These are phyloP conservation scores for Hoplodrina ambigua DNA, from an alignment of 2,888 invertebrate species.

Conservation along the genomic window DNA sequence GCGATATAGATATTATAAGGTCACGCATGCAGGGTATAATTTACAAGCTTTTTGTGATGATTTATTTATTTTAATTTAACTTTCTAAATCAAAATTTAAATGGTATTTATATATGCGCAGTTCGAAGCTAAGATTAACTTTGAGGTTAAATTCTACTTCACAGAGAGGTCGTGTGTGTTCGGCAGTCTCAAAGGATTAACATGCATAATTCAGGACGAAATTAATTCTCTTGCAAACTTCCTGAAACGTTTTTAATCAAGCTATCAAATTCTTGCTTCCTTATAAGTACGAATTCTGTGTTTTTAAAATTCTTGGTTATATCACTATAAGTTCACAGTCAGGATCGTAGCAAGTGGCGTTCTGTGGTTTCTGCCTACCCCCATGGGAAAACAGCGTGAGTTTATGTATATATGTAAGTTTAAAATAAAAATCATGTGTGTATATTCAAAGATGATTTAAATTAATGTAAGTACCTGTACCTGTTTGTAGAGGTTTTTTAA, in stretches of 20 bases:
- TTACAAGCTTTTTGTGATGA: too few relatives aligned
- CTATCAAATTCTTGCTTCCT: not conserved
- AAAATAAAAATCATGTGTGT: too few relatives aligned
- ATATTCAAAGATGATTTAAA: too few relatives aligned
- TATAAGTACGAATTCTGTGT: not conserved
- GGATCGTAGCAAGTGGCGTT: too few relatives aligned
- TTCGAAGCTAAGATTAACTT: conserved; percentile 16
- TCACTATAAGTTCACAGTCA: too few relatives aligned
- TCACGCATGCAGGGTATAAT: too few relatives aligned
- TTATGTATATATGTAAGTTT: too few relatives aligned
- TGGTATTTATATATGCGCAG: not conserved
- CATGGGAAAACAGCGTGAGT: too few relatives aligned
- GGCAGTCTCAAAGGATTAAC: conserved; percentile 22
- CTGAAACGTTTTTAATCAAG: conserved; percentile 17
- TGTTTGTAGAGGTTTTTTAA: too few relatives aligned
- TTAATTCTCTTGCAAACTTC: conserved; percentile 19
- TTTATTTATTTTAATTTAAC: not conserved
- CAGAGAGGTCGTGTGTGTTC: conserved; percentile 19
- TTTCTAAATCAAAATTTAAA: not conserved
- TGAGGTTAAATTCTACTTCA: conserved; percentile 14
- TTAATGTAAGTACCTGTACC: too few relatives aligned
- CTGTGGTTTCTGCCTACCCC: too few relatives aligned
- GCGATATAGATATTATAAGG: not conserved
- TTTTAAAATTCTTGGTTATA: not conserved
- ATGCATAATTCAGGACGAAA: conserved; percentile 24